Conservation (phyloP, 1,140 invertebrate species). For the Bombus haemorrhoidalis region DNA sequence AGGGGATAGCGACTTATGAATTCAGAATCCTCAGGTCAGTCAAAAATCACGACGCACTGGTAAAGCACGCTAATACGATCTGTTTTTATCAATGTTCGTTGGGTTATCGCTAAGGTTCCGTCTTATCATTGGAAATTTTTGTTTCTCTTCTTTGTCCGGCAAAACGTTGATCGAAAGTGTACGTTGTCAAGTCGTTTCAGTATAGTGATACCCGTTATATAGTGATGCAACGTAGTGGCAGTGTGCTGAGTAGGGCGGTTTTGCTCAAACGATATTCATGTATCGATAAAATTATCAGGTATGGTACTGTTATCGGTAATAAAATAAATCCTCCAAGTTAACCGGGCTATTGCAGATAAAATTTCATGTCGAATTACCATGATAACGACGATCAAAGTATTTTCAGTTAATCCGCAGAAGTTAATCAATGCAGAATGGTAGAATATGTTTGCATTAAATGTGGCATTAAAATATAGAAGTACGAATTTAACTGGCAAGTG, state of each 20-base stretch:
- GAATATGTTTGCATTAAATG: neutral
- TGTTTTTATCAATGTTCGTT: constrained; percentile 14
- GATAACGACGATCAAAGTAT: neutral
- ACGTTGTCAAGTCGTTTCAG: constrained; percentile 39
- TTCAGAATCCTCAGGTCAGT: constrained; percentile 4
- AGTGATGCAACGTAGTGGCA: constrained; percentile 71
- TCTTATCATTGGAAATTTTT: constrained; percentile 56
- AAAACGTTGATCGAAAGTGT: constrained; percentile 13
- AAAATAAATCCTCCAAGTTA: neutral
- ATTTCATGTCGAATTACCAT: neutral
- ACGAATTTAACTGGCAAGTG: neutral
- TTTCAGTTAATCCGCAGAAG: neutral
- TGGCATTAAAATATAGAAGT: neutral
- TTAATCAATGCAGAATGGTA: neutral
- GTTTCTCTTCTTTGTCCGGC: constrained; percentile 23
- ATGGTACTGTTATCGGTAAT: constrained; percentile 28
- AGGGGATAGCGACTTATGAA: neutral
- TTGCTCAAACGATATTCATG: constrained; percentile 59
- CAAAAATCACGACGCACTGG: neutral
- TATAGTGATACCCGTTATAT: constrained; percentile 56
- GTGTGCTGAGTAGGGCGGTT: constrained; percentile 57
- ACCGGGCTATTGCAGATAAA: neutral
- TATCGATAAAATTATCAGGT: constrained; percentile 66
- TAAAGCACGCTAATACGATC: neutral
- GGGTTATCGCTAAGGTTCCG: constrained; percentile 64